Base-by-base conservation (phyloP, 1,140 invertebrate species). In the Drosophila trapezifrons region DNA sequence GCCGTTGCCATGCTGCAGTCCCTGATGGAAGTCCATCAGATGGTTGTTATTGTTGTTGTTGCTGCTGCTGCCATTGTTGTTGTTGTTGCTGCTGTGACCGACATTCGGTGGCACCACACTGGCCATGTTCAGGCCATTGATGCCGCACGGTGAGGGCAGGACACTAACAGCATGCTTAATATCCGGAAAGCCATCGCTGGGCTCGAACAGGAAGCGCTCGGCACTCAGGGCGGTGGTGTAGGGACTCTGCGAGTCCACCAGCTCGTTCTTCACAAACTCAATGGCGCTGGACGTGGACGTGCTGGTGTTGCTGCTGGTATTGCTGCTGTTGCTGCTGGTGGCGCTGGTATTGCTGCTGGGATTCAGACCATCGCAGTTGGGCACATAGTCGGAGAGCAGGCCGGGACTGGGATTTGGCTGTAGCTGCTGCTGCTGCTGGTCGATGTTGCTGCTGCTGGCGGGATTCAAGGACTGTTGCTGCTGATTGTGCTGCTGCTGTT, bases 211-310 rank as follows among this genome's bases (percentile, higher is more conserved):
- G 32, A 92, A 92, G 3, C 91, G 74, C 38, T 92, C 89, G 8
- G 91, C 91, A 52, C 90, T 91, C 27, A 91, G 38, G 9, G 82
- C 85, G 10, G 85, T 91, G 18, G 91, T 92, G 15, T 92, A 92
- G 25, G 91, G 91, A 49, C 90, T 90, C 58, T 91, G 90, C 2
- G 90, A 83, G 37, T 92, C 91, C 27, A 89, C 86, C 38, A 92
- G 67, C 51, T 92, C 91, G 20, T 91, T 91, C 55, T 92, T 92
- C 0, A 92, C 90, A 29, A 91, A 92, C 46, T 92, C 91, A n/a
- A 78, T 92, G 72, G 79, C 56, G 54, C 76, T 29, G 59, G 20
- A 29, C 22, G 51, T 55, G 60, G 20, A 37, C 42, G 18, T 60
- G 43, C 2, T 51, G 49, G 29, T 40, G 55, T 54, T 45, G 63